Conservation (phyloP, 2,888 invertebrate species). For the Epicampocera succincta region DNA sequence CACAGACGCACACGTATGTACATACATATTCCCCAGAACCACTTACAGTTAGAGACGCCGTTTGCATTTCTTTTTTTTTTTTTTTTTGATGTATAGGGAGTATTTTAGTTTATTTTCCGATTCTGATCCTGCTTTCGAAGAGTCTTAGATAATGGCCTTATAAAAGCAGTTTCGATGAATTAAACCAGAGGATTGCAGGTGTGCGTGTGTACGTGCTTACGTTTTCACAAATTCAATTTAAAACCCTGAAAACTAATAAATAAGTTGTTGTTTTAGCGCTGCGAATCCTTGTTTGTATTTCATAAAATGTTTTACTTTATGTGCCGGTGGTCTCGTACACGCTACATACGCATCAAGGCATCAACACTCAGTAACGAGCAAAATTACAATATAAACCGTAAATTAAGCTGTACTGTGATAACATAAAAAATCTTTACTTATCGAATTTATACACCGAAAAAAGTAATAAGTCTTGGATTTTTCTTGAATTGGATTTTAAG, state of each 20-base stretch:
- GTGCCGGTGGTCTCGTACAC: background rate
- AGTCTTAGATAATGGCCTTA: conserved; percentile 55
- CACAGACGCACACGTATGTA: conserved; percentile 20
- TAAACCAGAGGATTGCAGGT: conserved; percentile 18
- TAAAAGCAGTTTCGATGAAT: conserved; percentile 43
- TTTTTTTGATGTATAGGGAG: conserved; percentile 6
- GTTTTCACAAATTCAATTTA: conserved; percentile 58
- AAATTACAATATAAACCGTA: no score
- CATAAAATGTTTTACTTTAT: background rate
- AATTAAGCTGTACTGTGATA: no score
- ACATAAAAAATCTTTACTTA: no score
- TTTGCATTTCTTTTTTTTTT: background rate
- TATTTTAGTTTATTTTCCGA: conserved; percentile 12
- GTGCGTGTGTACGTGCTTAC: background rate
- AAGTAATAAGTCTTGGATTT: no score
- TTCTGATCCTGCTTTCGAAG: conserved; percentile 39
- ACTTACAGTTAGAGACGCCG: conserved; percentile 6
- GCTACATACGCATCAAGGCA: no score
- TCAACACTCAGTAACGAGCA: no score
- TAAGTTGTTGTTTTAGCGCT: conserved; percentile 16
- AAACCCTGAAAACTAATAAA: conserved; percentile 59
- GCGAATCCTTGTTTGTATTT: background rate
- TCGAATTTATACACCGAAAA: no score
- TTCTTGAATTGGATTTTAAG: no score
- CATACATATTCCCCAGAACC: conserved; percentile 12